phyloP scores from a whole-genome alignment of 2,888 invertebrate species.

The Xestia sexstrigata region DNA sequence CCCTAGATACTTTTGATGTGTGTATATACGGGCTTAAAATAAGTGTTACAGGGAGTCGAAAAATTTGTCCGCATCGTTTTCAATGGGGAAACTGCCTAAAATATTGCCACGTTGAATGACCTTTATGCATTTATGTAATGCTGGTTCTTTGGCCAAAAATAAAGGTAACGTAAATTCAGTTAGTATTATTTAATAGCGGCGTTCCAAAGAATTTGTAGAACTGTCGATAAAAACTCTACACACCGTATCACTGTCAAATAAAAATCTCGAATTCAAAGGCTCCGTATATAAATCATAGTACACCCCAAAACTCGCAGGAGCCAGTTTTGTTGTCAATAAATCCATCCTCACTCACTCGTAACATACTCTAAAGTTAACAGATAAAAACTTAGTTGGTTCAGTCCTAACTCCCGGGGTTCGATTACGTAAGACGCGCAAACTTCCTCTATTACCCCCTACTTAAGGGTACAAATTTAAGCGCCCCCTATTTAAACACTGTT shows the following conservation, averaged over 20 bases:
- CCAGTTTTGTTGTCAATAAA: slow-evolving; percentile 79
- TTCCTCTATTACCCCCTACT: slow-evolving; percentile 84
- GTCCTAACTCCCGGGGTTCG: slow-evolving; percentile 75
- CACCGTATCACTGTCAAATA: slow-evolving; percentile 43
- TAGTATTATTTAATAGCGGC: background rate
- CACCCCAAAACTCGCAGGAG: slow-evolving; percentile 55
- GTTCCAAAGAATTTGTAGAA: background rate
- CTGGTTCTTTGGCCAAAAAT: background rate
- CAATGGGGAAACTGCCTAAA: no score
- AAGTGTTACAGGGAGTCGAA: background rate
- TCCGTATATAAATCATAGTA: slow-evolving; percentile 61
- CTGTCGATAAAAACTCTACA: slow-evolving; percentile 18
- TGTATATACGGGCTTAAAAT: background rate
- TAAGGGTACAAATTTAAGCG: slow-evolving; percentile 80
- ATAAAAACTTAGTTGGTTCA: slow-evolving; percentile 85
- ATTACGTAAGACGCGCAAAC: slow-evolving; percentile 83
- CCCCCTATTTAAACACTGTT: slow-evolving; percentile 83
- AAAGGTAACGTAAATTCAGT: background rate
- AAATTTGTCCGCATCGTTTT: no score
- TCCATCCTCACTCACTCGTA: slow-evolving; percentile 77
- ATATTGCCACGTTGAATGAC: background rate
- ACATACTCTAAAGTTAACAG: slow-evolving; percentile 81
- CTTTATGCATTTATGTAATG: no score
- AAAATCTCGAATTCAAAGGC: slow-evolving; percentile 47
- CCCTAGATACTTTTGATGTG: no score